These are phyloP conservation scores for Kuschelorhynchus macadamiae DNA, from an alignment of 2,888 invertebrate species.

Conservation along the genomic window DNA sequence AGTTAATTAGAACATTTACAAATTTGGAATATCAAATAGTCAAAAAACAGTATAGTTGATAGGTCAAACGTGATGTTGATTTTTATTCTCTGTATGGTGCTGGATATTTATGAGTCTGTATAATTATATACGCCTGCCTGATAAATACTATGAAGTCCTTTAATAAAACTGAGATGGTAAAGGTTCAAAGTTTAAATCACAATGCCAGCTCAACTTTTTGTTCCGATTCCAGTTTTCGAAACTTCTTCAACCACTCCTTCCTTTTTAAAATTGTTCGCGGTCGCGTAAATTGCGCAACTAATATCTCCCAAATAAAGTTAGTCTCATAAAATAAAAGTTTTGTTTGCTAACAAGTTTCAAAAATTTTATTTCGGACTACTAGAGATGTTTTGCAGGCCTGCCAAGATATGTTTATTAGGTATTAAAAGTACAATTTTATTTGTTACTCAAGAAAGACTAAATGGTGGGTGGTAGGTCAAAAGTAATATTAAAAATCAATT, in stretches of 20 bases:
- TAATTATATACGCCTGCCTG: no score
- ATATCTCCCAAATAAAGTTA: slow-evolving; percentile 44
- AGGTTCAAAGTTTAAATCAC: slow-evolving; percentile 48
- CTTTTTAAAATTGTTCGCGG: slow-evolving; percentile 45
- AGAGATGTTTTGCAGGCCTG: slow-evolving; percentile 2
- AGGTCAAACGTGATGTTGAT: no score
- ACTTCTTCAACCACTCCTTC: slow-evolving; percentile 37
- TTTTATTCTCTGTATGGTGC: no score
- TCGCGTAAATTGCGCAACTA: slow-evolving; percentile 42
- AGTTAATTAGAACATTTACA: no score
- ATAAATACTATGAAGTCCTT: slow-evolving; percentile 33
- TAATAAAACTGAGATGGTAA: slow-evolving; percentile 42
- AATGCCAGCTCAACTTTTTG: slow-evolving; percentile 45
- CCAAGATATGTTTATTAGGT: background rate
- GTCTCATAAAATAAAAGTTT: slow-evolving; percentile 33
- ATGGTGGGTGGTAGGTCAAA: no score
- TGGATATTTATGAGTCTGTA: no score
- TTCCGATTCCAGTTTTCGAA: slow-evolving; percentile 37
- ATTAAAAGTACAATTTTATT: background rate
- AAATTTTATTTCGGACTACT: slow-evolving; percentile 11
- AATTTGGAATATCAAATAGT: no score
- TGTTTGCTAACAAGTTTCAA: slow-evolving; percentile 35
- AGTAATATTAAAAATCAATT: no score
- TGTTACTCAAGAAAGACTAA: background rate
- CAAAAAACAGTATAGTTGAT: no score